Evolutionary conservation across 2,797 vertebrate genomes (phyloP).

Genomic region (Cirrhinus molitorella): DNA sequence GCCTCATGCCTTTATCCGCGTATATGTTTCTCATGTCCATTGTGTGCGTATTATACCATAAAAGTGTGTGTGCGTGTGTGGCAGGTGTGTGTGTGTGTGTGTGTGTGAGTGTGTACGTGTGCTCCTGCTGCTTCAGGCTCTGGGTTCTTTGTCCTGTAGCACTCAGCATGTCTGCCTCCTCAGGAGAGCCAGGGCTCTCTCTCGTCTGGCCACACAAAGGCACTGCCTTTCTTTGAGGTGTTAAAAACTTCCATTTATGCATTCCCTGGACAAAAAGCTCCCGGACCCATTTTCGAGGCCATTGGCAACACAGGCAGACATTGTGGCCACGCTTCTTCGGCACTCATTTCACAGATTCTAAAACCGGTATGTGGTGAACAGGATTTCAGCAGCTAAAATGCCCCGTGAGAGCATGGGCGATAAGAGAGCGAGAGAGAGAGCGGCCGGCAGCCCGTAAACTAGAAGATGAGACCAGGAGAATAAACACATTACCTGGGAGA

Average conservation of each 20-base stretch:
- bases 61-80: slow-evolving; percentile 54
- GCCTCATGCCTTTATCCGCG: slow-evolving; percentile 54
- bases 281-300: slow-evolving; percentile 81
- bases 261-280: slow-evolving; percentile 83
- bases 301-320: slow-evolving; percentile 83
- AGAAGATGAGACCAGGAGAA: slow-evolving; percentile 80
- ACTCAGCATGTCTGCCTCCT: slow-evolving; percentile 85
- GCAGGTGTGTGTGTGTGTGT: slow-evolving; percentile 50
- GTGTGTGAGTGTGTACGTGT: slow-evolving; percentile 55
- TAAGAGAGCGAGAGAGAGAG: slow-evolving; percentile 78
- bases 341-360: slow-evolving; percentile 88
- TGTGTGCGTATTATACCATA: slow-evolving; percentile 56
- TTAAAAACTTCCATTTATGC: slow-evolving; percentile 90
- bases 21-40: slow-evolving; percentile 49
- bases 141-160: slow-evolving; percentile 82
- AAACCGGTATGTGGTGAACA: slow-evolving; percentile 87
- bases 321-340: slow-evolving; percentile 83
- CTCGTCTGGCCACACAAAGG: slow-evolving; percentile 84
- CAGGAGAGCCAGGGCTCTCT: slow-evolving; percentile 82
- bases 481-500: slow-evolving; percentile 83
- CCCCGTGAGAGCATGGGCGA: slow-evolving; percentile 81
- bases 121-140: slow-evolving; percentile 80
- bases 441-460: slow-evolving; percentile 75
- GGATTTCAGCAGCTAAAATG: slow-evolving; percentile 86
- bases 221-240: slow-evolving; percentile 85